Evolutionary conservation across 2,888 invertebrate genomes (phyloP).

Genomic region (Brenthis hecate): DNA sequence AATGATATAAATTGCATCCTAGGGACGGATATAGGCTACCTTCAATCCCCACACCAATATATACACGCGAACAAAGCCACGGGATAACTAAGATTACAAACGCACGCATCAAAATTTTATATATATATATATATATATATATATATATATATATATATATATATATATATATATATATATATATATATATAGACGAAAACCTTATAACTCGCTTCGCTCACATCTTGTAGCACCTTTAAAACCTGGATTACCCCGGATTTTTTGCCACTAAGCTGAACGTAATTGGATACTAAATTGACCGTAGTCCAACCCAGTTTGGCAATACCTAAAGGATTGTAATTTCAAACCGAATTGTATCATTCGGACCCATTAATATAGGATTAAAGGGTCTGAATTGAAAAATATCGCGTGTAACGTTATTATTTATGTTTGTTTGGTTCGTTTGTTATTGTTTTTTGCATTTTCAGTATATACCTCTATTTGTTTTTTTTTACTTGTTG

Average conservation of each 20-base stretch:
- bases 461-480: too few relatives aligned
- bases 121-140: too few relatives aligned
- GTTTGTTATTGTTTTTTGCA: too few relatives aligned
- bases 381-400: constrained; percentile 23
- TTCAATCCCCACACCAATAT: too few relatives aligned
- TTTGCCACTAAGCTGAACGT: constrained; percentile 79
- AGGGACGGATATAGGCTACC: too few relatives aligned
- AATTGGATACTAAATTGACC: constrained; percentile 82
- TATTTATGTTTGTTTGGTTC: too few relatives aligned
- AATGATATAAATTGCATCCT: neutral
- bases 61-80: too few relatives aligned
- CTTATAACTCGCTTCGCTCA: neutral
- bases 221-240: constrained; percentile 50
- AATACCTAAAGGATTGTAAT: constrained; percentile 59
- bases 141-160: too few relatives aligned
- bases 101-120: neutral
- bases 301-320: constrained; percentile 55
- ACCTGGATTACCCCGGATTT: constrained; percentile 73
- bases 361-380: constrained; percentile 42
- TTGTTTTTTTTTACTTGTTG: too few relatives aligned
- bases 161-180: too few relatives aligned
- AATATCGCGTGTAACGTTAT: constrained; percentile 2
- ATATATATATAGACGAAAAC: neutral
- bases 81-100: neutral
- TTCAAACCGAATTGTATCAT: constrained; percentile 46